Evolutionary conservation across 2,113 vertebrate species (phyloP), one percentile per base, ranked within the genome.

Genomic region (Sinocyclocheilus anshuiensis): DNA sequence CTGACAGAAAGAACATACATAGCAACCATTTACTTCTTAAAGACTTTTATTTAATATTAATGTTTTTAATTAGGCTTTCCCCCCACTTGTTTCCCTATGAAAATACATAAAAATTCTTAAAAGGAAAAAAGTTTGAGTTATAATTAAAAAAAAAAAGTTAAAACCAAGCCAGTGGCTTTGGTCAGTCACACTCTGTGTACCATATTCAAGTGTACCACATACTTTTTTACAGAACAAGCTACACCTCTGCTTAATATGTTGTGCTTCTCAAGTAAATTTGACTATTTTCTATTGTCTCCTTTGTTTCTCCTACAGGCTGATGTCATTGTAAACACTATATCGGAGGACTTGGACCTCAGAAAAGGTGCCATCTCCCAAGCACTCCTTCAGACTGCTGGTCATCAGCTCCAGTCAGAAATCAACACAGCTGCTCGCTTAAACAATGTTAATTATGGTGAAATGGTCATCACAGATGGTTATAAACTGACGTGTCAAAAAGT

Each of bases 301-400:
- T 45, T 83, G 4, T 83, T 85, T 83, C 20, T 26, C 5, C 84
- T 65, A n/a, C 93, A 99, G 97, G 95, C 94, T 0, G 94, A 95
- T 1, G 91, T 96, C 83, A 90, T 98, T 0, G 95, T 98, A 81
- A 97, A 96, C 93, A 97, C 94, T 1, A 65, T 97, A 53, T 89
- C 96, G 0, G 0, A 16, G 1, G 45, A 95, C 89, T 87, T 97
- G 88, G 3, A 63, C 9, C 95, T 99, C 84, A 78, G 67, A 0
- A 86, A 67, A 55, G 97, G 97, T 0, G 93, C 92, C 0, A 94
- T 97, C 63, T 97, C 96, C 89, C 91, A 39, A 2, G 95, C 97
- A 5, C 18, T 99, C 61, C 92, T 96, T 77, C 9, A 71, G 42
- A 93, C 83, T 50, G 97, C 96, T 10, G 97, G 97, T 0, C 59